Evolutionary conservation across 2,113 vertebrate genomes (phyloP).

Genomic region (Hyaena hyaena): DNA sequence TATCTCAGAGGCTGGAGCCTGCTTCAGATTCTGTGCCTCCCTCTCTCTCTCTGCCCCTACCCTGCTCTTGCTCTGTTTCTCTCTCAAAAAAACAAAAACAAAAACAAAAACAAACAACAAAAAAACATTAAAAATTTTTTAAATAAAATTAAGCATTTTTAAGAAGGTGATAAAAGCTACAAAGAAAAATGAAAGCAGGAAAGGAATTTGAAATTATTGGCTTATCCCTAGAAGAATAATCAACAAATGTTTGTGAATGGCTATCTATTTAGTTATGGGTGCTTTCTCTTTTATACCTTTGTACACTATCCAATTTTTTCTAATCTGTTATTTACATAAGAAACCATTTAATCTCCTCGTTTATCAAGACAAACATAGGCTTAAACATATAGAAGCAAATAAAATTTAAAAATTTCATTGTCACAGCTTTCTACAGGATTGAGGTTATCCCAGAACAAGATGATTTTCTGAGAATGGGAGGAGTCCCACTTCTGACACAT

Average conservation of each 20-base stretch:
- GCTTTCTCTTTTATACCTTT: neutral
- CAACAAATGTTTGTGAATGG: neutral
- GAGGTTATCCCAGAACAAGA: neutral
- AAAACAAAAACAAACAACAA: too few relatives aligned
- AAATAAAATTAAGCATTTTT: neutral
- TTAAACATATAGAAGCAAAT: neutral
- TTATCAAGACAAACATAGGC: neutral
- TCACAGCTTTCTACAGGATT: neutral
- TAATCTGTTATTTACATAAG: neutral
- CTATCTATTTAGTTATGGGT: neutral
- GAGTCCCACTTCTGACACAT: neutral
- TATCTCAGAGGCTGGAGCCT: too few relatives aligned
- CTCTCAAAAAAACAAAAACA: too few relatives aligned
- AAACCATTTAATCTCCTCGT: neutral
- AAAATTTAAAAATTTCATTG: neutral
- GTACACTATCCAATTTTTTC: neutral
- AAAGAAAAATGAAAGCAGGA: neutral
- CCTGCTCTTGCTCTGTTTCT: too few relatives aligned
- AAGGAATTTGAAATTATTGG: neutral
- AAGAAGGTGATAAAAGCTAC: neutral
- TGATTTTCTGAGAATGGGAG: conserved; percentile 15
- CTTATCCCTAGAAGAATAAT: neutral
- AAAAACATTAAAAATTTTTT: too few relatives aligned
- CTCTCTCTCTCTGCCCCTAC: too few relatives aligned
- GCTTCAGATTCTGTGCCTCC: too few relatives aligned